Percentiles rank a stretch among this genome's conserved stretches.
Evolutionary conservation across 2,113 vertebrate species (phyloP).

Genomic region (Crotalus viridis): DNA sequence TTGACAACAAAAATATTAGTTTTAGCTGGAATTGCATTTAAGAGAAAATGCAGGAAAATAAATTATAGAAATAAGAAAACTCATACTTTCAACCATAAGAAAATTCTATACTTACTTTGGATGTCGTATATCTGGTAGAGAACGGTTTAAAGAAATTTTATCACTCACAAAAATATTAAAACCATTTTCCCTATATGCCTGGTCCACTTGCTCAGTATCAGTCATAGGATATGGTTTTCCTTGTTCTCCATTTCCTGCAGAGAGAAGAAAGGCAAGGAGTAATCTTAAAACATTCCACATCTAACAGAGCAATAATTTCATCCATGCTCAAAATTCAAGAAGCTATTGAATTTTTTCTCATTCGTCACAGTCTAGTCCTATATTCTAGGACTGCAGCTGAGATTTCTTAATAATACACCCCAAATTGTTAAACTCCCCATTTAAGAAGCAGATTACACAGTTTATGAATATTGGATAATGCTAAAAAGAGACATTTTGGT

Average conservation of each 20-base stretch:
- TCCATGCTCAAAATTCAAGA: background rate
- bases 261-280: slow-evolving; percentile 44
- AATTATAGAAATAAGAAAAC: background rate
- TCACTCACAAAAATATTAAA: slow-evolving; percentile 99
- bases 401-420: slow-evolving; percentile 34
- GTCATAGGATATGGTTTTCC: slow-evolving; percentile 88
- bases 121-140: slow-evolving; percentile 94
- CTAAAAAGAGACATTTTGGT: background rate
- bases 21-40: background rate
- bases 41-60: background rate
- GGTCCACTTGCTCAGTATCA: slow-evolving; percentile 86
- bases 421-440: background rate
- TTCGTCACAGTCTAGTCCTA: background rate
- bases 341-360: background rate
- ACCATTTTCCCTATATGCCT: slow-evolving; percentile 96
- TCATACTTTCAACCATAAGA: background rate
- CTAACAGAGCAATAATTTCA: slow-evolving; percentile 17
- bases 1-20: background rate
- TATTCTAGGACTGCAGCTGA: background rate
- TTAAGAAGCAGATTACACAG: background rate
- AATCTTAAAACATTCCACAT: slow-evolving; percentile 43
- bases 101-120: slow-evolving; percentile 81
- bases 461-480: background rate
- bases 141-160: slow-evolving; percentile 93
- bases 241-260: slow-evolving; percentile 90